These are phyloP conservation scores for Hypocryptadius cinnamomeus DNA, from an alignment of 2,113 vertebrate genomes.

Conservation along the genomic window DNA sequence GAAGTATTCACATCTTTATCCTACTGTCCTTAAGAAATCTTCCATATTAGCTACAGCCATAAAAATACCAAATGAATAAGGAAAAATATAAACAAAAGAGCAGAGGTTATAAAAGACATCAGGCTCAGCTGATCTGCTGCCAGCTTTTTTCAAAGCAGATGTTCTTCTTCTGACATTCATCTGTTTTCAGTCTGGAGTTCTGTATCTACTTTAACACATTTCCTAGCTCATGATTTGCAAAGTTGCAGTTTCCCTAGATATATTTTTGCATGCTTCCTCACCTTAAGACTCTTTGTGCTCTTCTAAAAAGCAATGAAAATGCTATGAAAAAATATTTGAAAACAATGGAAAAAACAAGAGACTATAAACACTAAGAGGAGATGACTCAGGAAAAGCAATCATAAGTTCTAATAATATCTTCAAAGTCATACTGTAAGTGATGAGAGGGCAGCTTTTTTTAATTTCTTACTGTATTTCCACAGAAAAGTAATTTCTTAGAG, in stretches of 20 bases:
- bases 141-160: conserved; percentile 11
- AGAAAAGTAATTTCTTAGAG: background rate
- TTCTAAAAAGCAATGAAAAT: background rate
- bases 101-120: background rate
- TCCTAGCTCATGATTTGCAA: background rate
- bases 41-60: background rate
- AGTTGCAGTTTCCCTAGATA: background rate
- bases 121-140: background rate
- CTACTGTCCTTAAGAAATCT: background rate
- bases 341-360: background rate
- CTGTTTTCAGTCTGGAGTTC: background rate
- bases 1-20: background rate
- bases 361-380: background rate
- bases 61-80: background rate
- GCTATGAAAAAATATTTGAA: background rate
- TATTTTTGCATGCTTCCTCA: background rate
- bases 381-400: background rate
- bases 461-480: background rate
- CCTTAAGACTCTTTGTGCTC: background rate
- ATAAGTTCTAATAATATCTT: background rate
- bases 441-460: background rate
- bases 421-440: background rate
- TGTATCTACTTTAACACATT: background rate
- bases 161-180: conserved; percentile 6
- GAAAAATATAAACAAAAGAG: background rate